Evolutionary conservation across 2,888 invertebrate genomes (phyloP).

Genomic region (Cryptus viduatorius): DNA sequence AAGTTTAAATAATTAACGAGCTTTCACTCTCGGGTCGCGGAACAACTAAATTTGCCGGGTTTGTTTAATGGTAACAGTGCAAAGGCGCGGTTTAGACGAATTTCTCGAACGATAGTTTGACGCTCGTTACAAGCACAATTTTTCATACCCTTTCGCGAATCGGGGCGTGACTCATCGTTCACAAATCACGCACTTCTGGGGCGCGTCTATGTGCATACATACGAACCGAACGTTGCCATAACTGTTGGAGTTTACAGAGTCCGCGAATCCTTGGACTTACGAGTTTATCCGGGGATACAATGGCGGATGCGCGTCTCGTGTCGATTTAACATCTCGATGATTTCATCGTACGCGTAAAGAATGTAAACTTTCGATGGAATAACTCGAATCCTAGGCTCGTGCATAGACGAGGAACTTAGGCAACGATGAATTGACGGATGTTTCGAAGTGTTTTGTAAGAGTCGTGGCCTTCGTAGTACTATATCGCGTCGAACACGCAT

Average conservation of each 20-base stretch:
- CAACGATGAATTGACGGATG: constrained; percentile 44
- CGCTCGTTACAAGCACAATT: background rate
- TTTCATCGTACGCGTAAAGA: constrained; percentile 66
- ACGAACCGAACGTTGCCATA: background rate
- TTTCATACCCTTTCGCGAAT: background rate
- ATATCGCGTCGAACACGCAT: background rate
- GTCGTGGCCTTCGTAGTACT: constrained; percentile 35
- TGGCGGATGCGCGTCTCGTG: constrained; percentile 34
- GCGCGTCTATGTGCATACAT: background rate
- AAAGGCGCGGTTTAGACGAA: background rate
- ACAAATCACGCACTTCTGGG: background rate
- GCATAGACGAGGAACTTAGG: constrained; percentile 13
- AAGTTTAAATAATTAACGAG: background rate
- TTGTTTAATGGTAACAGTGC: background rate
- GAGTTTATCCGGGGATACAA: constrained; percentile 14
- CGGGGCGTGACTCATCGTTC: background rate
- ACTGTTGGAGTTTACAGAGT: constrained; percentile 1
- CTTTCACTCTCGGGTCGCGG: constrained; percentile 26
- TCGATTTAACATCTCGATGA: constrained; percentile 50
- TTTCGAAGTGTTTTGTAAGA: constrained; percentile 21
- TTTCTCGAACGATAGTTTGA: background rate
- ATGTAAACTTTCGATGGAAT: constrained; percentile 53
- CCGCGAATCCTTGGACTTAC: constrained; percentile 41
- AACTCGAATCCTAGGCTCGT: constrained; percentile 22
- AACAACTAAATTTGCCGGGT: background rate